Conservation (phyloP, 1,140 invertebrate species). For the Cardiocondyla obscurior region DNA sequence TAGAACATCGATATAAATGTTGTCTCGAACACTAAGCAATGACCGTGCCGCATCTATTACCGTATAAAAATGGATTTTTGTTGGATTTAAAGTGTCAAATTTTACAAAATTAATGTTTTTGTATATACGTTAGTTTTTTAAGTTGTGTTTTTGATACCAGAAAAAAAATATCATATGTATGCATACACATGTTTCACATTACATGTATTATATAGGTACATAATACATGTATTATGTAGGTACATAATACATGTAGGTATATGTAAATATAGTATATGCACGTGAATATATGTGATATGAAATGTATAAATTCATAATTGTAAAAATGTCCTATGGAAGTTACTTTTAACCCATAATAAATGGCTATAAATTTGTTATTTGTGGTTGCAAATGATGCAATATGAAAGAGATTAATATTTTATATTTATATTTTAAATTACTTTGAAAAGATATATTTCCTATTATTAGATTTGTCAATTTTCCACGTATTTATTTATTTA, state of each 20-base stretch:
- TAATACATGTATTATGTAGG: not conserved
- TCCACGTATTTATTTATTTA: conserved; percentile 14
- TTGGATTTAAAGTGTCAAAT: conserved; percentile 21
- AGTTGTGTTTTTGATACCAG: conserved; percentile 28
- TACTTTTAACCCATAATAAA: conserved; percentile 43
- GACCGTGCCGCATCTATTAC: not conserved
- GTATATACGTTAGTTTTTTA: conserved; percentile 43
- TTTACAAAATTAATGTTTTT: conserved; percentile 41
- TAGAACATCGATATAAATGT: not conserved
- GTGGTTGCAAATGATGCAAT: not conserved
- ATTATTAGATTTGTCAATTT: not conserved
- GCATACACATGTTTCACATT: not conserved
- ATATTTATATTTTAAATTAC: not conserved
- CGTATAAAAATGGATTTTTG: not conserved
- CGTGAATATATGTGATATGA: too few species aligned
- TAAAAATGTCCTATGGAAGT: conserved; percentile 36
- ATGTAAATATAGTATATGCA: not conserved
- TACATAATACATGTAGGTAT: not conserved
- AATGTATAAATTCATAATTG: conserved; percentile 42
- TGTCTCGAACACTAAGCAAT: not conserved
- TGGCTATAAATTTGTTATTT: conserved; percentile 51
- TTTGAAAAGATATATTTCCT: not conserved
- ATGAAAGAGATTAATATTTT: not conserved
- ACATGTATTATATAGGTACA: not conserved
- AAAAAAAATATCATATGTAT: not conserved